Evolutionary conservation across 2,888 invertebrate species (phyloP).

Genomic region (Malacosoma neustria): DNA sequence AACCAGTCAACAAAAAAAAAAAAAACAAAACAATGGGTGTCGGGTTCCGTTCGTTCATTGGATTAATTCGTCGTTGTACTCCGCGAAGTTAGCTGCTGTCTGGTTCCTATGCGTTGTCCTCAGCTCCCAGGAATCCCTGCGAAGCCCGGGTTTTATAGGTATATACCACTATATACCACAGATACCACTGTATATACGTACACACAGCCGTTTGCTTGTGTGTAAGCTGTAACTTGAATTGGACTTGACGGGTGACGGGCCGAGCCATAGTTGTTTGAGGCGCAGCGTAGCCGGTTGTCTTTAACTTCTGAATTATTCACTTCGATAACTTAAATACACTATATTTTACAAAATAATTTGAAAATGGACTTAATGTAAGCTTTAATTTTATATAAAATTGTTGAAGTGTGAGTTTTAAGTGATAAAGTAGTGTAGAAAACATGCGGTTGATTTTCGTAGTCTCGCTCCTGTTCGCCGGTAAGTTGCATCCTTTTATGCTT

Average conservation of each 20-base stretch:
- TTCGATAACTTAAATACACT: background rate
- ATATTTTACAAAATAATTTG: background rate
- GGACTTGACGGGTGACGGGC: background rate
- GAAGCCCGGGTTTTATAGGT: too few species aligned
- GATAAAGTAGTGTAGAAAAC: constrained; percentile 28
- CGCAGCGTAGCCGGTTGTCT: constrained; percentile 23
- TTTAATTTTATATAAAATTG: constrained; percentile 1
- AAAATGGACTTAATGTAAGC: constrained; percentile 21
- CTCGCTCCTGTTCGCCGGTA: constrained; percentile 55
- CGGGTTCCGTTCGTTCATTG: too few species aligned
- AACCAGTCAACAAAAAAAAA: too few species aligned
- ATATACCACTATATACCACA: too few species aligned
- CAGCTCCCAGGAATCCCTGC: too few species aligned
- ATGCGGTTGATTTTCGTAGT: constrained; percentile 38
- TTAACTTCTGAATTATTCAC: background rate
- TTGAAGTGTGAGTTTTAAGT: constrained; percentile 27
- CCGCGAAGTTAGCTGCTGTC: constrained; percentile 60
- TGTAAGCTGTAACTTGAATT: too few species aligned
- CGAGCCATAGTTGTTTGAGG: constrained; percentile 23
- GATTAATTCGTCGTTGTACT: too few species aligned
- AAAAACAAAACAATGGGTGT: too few species aligned
- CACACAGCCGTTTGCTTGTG: too few species aligned
- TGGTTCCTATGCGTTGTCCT: too few species aligned
- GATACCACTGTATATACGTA: too few species aligned
- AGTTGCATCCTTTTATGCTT: constrained; percentile 56